These are phyloP conservation scores for Ditylenchus weischeri DNA, from an alignment of 2,888 invertebrate species.

Conservation along the genomic window DNA sequence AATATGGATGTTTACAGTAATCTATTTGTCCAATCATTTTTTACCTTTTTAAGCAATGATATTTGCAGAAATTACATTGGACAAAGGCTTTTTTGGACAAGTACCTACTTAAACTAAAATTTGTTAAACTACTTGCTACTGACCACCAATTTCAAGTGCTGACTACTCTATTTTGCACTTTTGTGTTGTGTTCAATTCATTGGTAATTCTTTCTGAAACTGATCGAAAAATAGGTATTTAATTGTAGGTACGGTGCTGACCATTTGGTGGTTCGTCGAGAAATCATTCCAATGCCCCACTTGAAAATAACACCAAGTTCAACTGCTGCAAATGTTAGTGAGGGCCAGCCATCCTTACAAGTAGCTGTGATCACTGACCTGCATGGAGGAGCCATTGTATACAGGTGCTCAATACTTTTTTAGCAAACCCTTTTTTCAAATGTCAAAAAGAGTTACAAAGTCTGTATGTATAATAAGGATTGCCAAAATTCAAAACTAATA, in stretches of 20 bases:
- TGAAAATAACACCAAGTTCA: conserved; percentile 9
- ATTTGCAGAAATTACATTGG: conserved; percentile 22
- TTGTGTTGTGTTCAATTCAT: conserved; percentile 9
- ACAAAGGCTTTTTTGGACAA: conserved; percentile 17
- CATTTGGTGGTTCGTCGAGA: conserved; percentile 28
- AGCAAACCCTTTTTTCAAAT: too few species aligned
- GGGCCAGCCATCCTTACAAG: not conserved
- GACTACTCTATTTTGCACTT: conserved; percentile 17
- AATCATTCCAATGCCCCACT: conserved; percentile 11
- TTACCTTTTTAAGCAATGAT: not conserved
- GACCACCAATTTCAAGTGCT: conserved; percentile 31
- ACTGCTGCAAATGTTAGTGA: conserved; percentile 10
- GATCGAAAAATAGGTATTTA: too few species aligned
- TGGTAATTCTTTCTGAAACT: too few species aligned
- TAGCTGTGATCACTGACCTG: conserved; percentile 34
- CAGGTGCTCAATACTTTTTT: not conserved
- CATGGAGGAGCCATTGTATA: conserved; percentile 33
- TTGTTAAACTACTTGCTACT: conserved; percentile 20
- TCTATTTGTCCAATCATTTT: conserved; percentile 5
- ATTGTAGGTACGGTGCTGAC: not conserved
- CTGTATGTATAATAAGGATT: too few species aligned
- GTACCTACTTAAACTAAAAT: conserved; percentile 7
- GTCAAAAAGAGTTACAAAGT: too few species aligned
- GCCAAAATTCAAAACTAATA: too few species aligned
- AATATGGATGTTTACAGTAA: conserved; percentile 1